phyloP scores from a whole-genome alignment of 1,140 invertebrate genomes.

The Cecropterus lyciades region DNA sequence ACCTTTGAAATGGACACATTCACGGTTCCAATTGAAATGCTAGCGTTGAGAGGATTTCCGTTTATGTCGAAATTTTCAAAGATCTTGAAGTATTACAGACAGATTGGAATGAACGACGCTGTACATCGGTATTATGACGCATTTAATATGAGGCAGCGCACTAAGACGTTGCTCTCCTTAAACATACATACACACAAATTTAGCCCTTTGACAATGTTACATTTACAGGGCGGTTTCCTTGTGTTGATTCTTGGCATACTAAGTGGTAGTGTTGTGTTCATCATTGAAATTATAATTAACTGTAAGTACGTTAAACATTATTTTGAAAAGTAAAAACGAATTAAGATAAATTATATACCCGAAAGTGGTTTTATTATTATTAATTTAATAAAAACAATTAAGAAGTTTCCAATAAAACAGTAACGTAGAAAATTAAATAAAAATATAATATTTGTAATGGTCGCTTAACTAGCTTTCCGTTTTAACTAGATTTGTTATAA shows the following conservation, averaged over 20 bases:
- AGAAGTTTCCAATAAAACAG: no score
- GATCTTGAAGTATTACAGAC: slow-evolving; percentile 70
- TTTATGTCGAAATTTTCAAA: slow-evolving; percentile 76
- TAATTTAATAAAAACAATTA: no score
- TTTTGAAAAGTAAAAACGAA: not conserved
- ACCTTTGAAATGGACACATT: slow-evolving; percentile 76
- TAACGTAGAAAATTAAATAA: no score
- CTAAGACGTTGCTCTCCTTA: slow-evolving; percentile 39
- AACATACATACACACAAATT: slow-evolving; percentile 39
- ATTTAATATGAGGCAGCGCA: slow-evolving; percentile 44
- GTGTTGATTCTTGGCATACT: slow-evolving; percentile 70
- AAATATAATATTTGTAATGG: no score
- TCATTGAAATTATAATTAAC: slow-evolving; percentile 52
- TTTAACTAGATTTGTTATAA: no score
- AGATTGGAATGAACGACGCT: slow-evolving; percentile 67
- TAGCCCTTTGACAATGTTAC: slow-evolving; percentile 74
- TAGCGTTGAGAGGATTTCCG: slow-evolving; percentile 81
- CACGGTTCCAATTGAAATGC: slow-evolving; percentile 81
- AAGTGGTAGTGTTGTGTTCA: slow-evolving; percentile 49
- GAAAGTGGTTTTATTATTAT: no score
- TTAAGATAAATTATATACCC: no score
- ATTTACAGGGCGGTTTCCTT: slow-evolving; percentile 81
- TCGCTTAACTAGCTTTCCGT: no score
- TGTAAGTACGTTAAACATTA: slow-evolving; percentile 9
- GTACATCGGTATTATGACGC: slow-evolving; percentile 54